Conservation (phyloP, 1,140 invertebrate species). For the Lineus longissimus region DNA sequence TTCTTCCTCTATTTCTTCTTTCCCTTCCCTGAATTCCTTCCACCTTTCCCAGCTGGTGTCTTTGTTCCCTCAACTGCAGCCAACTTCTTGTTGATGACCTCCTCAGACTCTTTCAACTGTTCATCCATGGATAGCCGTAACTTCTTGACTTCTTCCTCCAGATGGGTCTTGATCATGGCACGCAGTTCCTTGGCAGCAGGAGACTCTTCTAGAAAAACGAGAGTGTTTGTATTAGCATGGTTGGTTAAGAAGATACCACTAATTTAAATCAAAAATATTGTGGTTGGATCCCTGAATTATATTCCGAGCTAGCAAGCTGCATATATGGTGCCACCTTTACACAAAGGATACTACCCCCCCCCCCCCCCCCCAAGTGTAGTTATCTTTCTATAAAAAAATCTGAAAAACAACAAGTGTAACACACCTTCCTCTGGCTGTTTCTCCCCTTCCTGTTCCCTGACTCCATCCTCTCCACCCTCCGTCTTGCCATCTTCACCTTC, state of each 20-base stretch:
- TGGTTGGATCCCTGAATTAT: not conserved
- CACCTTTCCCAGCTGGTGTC: slow-evolving; percentile 26
- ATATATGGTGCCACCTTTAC: not conserved
- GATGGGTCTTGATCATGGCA: slow-evolving; percentile 39
- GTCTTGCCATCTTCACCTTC: slow-evolving; percentile 20
- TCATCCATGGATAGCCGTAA: slow-evolving; percentile 43
- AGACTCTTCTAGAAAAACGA: slow-evolving; percentile 5
- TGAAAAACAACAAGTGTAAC: not conserved
- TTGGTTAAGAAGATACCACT: not conserved
- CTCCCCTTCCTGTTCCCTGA: slow-evolving; percentile 10
- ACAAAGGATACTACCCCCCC: not conserved
- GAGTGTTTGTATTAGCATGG: not conserved
- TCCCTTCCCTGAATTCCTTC: slow-evolving; percentile 36
- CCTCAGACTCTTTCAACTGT: slow-evolving; percentile 43
- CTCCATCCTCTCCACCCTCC: slow-evolving; percentile 10
- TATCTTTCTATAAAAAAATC: not conserved
- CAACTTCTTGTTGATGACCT: slow-evolving; percentile 39
- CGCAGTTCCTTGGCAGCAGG: slow-evolving; percentile 30
- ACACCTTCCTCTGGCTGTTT: slow-evolving; percentile 1
- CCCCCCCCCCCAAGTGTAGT: too few species aligned
- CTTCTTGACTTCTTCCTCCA: slow-evolving; percentile 46
- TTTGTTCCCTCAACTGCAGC: slow-evolving; percentile 26
- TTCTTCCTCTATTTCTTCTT: slow-evolving; percentile 32
- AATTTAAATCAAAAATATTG: not conserved
- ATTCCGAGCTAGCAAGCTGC: not conserved